Base-by-base conservation (phyloP, 1,140 invertebrate species). In the Akabosia matsudoensis region DNA sequence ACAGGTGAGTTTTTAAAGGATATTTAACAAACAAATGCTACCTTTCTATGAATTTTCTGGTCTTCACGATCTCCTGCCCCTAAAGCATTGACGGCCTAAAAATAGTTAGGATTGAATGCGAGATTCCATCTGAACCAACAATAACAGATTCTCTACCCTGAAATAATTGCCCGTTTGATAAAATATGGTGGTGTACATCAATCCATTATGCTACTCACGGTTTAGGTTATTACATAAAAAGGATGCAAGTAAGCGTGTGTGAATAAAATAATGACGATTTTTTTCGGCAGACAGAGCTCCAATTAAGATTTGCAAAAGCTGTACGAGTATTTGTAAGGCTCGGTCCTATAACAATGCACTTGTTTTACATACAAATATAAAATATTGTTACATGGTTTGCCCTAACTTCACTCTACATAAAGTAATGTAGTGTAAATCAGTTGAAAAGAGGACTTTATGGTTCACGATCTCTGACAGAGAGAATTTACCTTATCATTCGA, bases 391-490 rank as follows among this genome's bases (percentile, higher is more conserved):
- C 37, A 45, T 45, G 37, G 37, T 18, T 18, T 10, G 37, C 37
- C 18, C 7, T n/a, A n/a, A n/a, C n/a, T 45, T 45, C 37, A 45
- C 7, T 7, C 37, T 18, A 45, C 37, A 45, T 45, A 10, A n/a
- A n/a, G n/a, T n/a, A n/a, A n/a, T n/a, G n/a, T n/a, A n/a, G n/a
- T n/a, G n/a, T 45, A 45, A 45, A 45, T 45, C 37, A n/a, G 7
- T 61, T 61, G 24, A 67, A 67, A 67, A 67, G n/a, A n/a, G 61
- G 26, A 67, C 24, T 28, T 67, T 22, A 67, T 67, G 61, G 61
- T 31, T 67, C 61, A 67, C 31, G 61, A 67, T 67, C 28, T n/a
- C 30, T 67, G 61, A 30, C 61, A 30, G 13, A n/a, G 28, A 4
- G 7, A 22, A 61, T 61, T n/a, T 61, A 16, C 24, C 24, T 61